phyloP scores from a whole-genome alignment of 1,140 invertebrate genomes.

The Bombus confusus region DNA sequence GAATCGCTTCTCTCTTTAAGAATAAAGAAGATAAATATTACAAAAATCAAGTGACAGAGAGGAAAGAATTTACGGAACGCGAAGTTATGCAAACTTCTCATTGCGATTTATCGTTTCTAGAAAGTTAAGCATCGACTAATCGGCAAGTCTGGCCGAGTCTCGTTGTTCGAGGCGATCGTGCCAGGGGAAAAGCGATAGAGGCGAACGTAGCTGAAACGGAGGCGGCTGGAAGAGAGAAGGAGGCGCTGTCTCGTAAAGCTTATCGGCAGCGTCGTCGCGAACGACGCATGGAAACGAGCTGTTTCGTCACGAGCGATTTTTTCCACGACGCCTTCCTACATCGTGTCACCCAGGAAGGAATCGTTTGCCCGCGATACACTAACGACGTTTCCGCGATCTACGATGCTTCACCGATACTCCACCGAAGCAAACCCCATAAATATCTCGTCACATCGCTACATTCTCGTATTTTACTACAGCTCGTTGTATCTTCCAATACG shows the following conservation, averaged over 20 bases:
- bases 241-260: constrained; percentile 61
- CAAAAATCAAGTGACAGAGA: neutral
- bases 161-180: constrained; percentile 8
- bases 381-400: constrained; percentile 51
- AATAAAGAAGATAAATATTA: too few species aligned
- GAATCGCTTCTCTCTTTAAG: too few species aligned
- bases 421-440: neutral
- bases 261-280: constrained; percentile 50
- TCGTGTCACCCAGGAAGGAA: constrained; percentile 46
- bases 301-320: constrained; percentile 56
- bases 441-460: neutral
- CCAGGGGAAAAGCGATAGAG: constrained; percentile 50
- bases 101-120: neutral
- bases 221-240: constrained; percentile 7
- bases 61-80: neutral
- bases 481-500: neutral
- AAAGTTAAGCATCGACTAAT: constrained; percentile 1
- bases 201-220: constrained; percentile 27
- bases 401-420: neutral
- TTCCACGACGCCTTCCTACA: constrained; percentile 33
- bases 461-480: neutral
- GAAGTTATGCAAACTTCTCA: too few species aligned
- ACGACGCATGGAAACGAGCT: constrained; percentile 54
- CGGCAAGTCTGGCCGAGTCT: neutral
- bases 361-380: constrained; percentile 43